Base-by-base conservation (phyloP, 1,140 invertebrate genomes). In the Drosophila baimaii region DNA sequence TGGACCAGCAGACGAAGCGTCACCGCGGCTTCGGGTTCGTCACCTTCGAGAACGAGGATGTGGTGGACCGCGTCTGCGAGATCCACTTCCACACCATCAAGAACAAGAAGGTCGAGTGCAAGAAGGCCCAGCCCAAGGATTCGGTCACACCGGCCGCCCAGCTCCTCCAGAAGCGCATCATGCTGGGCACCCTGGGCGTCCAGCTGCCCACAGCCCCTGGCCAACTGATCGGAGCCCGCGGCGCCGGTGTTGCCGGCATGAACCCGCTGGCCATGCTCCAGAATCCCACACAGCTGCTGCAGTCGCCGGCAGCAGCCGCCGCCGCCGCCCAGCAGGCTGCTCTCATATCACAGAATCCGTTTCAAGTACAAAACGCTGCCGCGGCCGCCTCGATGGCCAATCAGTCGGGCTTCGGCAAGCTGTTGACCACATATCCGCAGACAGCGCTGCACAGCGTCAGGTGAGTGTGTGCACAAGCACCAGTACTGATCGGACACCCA, bases 11-110 rank as follows among this genome's bases (percentile, higher is more conserved):
- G 92, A 98, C 97, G 9, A 98, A 97, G 90, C 95, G 97, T 39
- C 97, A 98, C 91, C 94, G 97, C 49, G 97, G 97, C 55, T 98
- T 98, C 92, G 97, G 97, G 12, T 98, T 98, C 92, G 97, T 98
- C 17, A 98, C 97, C 5, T 98, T 98, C 93, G 97, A 98, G 91
- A 96, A 95, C 77, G 97, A 98, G 92, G 97, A 98, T 86, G 96
- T 97, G 0, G 96, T 98, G 3, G 97, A 98, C 91, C 94, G 96
- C 56, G 97, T 98, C 5, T 98, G 97, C 93, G 97, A 98, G 90
- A 98, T 98, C 44, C 97, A 98, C 92, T 98, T 97, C 91, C 96
- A 98, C 92, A 98, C 96, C 19, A 97, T 98, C 73, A 98, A 98
- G 92, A 97, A 97, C 92, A 98, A 98, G 92, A 97, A 97, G 92